Conservation (phyloP, 2,888 invertebrate species). For the Caenorhabditis imperialis region DNA sequence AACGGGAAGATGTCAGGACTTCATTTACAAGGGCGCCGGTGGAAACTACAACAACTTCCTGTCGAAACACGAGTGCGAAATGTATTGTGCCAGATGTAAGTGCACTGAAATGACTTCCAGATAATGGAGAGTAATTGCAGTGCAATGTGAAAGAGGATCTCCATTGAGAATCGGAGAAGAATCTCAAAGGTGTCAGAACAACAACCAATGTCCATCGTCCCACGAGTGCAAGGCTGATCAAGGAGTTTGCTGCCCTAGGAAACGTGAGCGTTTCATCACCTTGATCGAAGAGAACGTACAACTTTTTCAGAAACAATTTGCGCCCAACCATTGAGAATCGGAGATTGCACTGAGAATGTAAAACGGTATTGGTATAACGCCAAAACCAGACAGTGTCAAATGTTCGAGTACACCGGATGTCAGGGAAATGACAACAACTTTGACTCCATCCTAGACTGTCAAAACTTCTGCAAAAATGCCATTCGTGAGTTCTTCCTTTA, state of each 20-base stretch:
- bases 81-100: conserved; percentile 66
- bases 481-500: conserved; percentile 59
- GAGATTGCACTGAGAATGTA: conserved; percentile 69
- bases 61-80: conserved; percentile 70
- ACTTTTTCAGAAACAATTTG: conserved; percentile 69
- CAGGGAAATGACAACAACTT: conserved; percentile 75
- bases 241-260: conserved; percentile 72
- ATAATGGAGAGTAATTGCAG: no score
- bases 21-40: conserved; percentile 67
- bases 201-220: conserved; percentile 67
- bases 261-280: conserved; percentile 48
- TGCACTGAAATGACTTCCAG: no score
- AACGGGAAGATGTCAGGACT: conserved; percentile 62
- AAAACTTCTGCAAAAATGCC: conserved; percentile 69
- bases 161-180: conserved; percentile 69
- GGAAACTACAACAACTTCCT: conserved; percentile 73
- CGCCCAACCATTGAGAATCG: conserved; percentile 69
- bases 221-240: conserved; percentile 71
- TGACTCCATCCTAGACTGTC: conserved; percentile 66
- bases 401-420: conserved; percentile 71
- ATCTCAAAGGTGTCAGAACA: conserved; percentile 67
- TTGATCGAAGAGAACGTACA: neutral
- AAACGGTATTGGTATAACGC: conserved; percentile 70
- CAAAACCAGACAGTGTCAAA: conserved; percentile 69
- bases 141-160: conserved; percentile 70